Conservation (phyloP, 2,888 invertebrate genomes). For the Thera britannica region DNA sequence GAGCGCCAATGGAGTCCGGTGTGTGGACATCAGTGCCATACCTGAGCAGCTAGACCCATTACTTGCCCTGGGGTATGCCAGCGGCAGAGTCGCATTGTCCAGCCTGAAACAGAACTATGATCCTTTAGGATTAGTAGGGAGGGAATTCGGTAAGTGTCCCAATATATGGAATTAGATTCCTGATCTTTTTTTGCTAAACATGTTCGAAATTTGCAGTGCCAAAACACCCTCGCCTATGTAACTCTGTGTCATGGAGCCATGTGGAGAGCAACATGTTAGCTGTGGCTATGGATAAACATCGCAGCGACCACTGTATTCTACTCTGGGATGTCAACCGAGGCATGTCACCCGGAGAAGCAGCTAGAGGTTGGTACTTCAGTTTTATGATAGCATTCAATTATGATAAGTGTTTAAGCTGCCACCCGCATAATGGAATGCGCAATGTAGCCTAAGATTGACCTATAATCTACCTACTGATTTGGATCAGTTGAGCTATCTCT, state of each 20-base stretch:
- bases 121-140: slow-evolving; percentile 87
- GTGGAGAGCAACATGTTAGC: slow-evolving; percentile 92
- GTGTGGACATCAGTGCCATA: slow-evolving; percentile 93
- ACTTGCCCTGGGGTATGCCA: slow-evolving; percentile 94
- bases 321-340: slow-evolving; percentile 92
- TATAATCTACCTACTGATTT: too few species aligned
- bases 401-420: too few species aligned
- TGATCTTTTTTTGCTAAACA: not conserved
- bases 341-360: slow-evolving; percentile 60
- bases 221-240: slow-evolving; percentile 93
- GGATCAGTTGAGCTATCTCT: too few species aligned
- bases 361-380: slow-evolving; percentile 14
- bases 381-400: too few species aligned
- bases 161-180: not conserved
- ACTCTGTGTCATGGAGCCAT: slow-evolving; percentile 95
- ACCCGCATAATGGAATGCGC: too few species aligned
- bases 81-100: slow-evolving; percentile 93
- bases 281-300: slow-evolving; percentile 94
- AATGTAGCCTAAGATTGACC: too few species aligned
- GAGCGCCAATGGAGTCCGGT: slow-evolving; percentile 93
- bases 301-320: slow-evolving; percentile 94
- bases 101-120: slow-evolving; percentile 90
- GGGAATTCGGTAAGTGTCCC: slow-evolving; percentile 88
- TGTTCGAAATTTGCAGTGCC: slow-evolving; percentile 84
- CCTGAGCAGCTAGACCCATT: slow-evolving; percentile 90